A percentile compares a stretch with the other conserved stretches of the same genome.
Conservation (phyloP, 2,113 vertebrate species). For the Mesocricetus auratus region DNA sequence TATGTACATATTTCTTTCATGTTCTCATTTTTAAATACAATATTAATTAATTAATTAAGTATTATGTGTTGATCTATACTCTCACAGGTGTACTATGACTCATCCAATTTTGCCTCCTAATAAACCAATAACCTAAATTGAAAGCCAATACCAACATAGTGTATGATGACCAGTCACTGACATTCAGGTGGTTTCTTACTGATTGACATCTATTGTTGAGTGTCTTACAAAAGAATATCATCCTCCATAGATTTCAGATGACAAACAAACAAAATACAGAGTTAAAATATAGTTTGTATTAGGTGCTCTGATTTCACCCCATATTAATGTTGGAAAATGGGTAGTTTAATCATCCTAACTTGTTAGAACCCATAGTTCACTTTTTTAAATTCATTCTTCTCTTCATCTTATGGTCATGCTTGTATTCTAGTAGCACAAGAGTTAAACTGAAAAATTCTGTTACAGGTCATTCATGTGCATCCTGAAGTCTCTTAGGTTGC, state of each 20-base stretch:
- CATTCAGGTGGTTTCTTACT: too few relatives aligned
- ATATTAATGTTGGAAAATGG: not conserved
- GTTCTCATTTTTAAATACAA: not conserved
- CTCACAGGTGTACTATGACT: not conserved
- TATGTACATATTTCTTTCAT: not conserved
- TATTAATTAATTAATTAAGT: not conserved
- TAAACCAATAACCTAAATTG: not conserved
- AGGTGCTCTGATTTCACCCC: too few relatives aligned
- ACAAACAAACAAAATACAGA: not conserved
- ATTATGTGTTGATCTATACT: not conserved
- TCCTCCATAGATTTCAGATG: not conserved
- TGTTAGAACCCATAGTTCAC: not conserved
- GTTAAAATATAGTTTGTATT: not conserved
- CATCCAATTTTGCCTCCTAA: not conserved
- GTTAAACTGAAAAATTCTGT: not conserved
- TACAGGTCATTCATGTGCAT: not conserved
- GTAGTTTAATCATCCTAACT: not conserved
- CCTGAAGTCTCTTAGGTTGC: not conserved
- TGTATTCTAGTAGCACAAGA: not conserved
- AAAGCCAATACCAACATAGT: not conserved
- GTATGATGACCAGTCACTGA: not conserved
- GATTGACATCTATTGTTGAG: too few relatives aligned
- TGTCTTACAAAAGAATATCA: not conserved
- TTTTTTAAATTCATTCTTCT: fast-evolving
- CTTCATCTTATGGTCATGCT: not conserved